phyloP scores from a whole-genome alignment of 2,888 invertebrate genomes.

The Stictocephala bisonia region DNA sequence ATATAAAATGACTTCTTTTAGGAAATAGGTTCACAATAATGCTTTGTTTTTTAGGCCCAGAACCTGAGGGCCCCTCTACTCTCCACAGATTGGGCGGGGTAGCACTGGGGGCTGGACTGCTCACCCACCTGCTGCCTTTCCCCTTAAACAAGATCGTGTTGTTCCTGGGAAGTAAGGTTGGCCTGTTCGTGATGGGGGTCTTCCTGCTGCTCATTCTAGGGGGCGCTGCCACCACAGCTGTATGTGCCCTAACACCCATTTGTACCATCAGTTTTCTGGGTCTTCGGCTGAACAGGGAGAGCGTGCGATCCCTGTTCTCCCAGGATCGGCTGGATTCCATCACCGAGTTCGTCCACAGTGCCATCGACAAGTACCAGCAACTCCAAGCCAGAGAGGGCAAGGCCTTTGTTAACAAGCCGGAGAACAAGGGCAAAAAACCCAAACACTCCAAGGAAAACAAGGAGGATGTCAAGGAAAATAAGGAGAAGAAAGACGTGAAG shows the following conservation, averaged over 20 bases:
- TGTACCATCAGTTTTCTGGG: conserved; percentile 63
- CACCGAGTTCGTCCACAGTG: conserved; percentile 71
- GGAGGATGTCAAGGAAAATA: not conserved
- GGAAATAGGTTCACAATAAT: too few relatives aligned
- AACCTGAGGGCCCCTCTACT: conserved; percentile 42
- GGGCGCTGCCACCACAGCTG: conserved; percentile 68
- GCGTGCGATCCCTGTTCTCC: conserved; percentile 70
- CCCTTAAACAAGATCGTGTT: conserved; percentile 41
- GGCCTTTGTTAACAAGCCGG: too few relatives aligned
- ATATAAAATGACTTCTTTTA: too few relatives aligned
- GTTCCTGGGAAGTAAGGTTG: conserved; percentile 48
- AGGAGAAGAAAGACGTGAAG: not conserved
- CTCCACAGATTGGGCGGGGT: conserved; percentile 40
- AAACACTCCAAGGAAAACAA: conserved; percentile 14
- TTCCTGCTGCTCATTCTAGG: conserved; percentile 67
- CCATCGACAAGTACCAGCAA: conserved; percentile 70
- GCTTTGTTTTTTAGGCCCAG: too few relatives aligned
- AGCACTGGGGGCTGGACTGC: conserved; percentile 35
- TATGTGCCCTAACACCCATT: conserved; percentile 73
- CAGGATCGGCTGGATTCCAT: conserved; percentile 69
- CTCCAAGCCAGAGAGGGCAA: conserved; percentile 19
- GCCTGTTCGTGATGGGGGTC: conserved; percentile 48
- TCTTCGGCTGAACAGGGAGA: conserved; percentile 63
- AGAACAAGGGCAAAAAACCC: not conserved
- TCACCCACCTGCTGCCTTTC: conserved; percentile 44